A percentile compares a stretch with the other conserved stretches of the same genome.
Conservation (phyloP, 2,113 vertebrate species). For the Herpailurus yagouaroundi region DNA sequence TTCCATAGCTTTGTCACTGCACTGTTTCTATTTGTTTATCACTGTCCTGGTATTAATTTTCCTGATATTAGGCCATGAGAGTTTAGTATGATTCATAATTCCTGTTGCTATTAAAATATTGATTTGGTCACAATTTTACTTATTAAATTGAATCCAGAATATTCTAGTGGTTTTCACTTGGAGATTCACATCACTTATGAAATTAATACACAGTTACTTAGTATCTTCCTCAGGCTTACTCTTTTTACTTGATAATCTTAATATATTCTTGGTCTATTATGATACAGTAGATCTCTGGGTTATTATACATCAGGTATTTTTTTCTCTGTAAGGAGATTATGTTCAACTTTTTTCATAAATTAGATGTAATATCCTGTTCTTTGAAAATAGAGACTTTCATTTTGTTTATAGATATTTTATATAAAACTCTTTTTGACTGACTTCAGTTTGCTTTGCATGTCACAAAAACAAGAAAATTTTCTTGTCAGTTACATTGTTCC, state of each 20-base stretch:
- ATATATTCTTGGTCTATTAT: not conserved
- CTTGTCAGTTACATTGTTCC: not conserved
- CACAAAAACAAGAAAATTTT: not conserved
- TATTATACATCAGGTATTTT: not conserved
- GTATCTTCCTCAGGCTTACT: not conserved
- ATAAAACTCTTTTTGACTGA: not conserved
- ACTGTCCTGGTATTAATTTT: not conserved
- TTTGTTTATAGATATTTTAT: not conserved
- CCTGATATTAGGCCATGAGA: not conserved
- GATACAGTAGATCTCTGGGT: not conserved
- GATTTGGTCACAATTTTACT: not conserved
- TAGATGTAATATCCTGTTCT: not conserved
- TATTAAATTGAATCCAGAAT: not conserved
- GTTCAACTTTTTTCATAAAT: not conserved
- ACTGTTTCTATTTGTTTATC: not conserved
- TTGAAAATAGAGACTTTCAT: not conserved
- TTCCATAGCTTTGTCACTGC: not conserved
- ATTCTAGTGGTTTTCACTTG: not conserved
- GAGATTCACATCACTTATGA: not conserved
- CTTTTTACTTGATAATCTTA: not conserved
- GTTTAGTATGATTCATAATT: not conserved
- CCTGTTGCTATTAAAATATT: not conserved
- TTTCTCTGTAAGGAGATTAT: not conserved
- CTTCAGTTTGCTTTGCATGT: not conserved
- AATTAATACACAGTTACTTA: not conserved